Percentiles rank a stretch among this genome's conserved stretches.
phyloP scores from a whole-genome alignment of 2,888 invertebrate species.

The Synanthedon vespiformis region DNA sequence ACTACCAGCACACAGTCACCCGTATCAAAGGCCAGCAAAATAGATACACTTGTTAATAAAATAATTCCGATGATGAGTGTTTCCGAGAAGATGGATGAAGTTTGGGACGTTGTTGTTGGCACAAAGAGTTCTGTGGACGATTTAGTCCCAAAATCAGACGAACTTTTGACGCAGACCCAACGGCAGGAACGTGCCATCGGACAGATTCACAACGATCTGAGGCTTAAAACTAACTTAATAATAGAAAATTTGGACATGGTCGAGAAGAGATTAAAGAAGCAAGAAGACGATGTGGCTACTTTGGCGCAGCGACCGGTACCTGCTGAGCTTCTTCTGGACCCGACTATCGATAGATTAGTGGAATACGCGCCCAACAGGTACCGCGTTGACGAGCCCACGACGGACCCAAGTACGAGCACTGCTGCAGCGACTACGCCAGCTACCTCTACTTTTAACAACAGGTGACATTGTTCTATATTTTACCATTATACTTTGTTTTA shows the following conservation, averaged over 20 bases:
- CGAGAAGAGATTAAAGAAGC: slow-evolving; percentile 84
- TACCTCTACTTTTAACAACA: slow-evolving; percentile 39
- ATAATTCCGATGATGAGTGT: slow-evolving; percentile 88
- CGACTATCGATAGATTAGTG: slow-evolving; percentile 82
- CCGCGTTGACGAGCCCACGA: slow-evolving; percentile 48
- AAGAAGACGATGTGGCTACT: slow-evolving; percentile 85
- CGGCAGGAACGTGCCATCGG: slow-evolving; percentile 88
- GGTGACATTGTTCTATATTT: slow-evolving; percentile 50
- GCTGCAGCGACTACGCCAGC: slow-evolving; percentile 37
- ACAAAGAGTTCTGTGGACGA: slow-evolving; percentile 90
- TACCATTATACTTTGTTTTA: slow-evolving; percentile 2
- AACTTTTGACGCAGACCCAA: slow-evolving; percentile 85
- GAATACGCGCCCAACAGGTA: slow-evolving; percentile 83
- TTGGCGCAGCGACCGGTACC: slow-evolving; percentile 80
- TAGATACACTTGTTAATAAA: slow-evolving; percentile 83
- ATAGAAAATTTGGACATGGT: slow-evolving; percentile 90
- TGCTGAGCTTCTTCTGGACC: slow-evolving; percentile 77
- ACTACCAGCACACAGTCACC: slow-evolving; percentile 73
- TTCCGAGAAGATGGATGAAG: slow-evolving; percentile 91
- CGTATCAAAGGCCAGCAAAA: slow-evolving; percentile 75
- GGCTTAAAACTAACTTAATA: slow-evolving; percentile 86
- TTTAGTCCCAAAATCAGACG: slow-evolving; percentile 87
- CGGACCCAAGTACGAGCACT: slow-evolving; percentile 50
- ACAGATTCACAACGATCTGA: slow-evolving; percentile 85
- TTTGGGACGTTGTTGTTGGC: slow-evolving; percentile 90